Percentiles rank a stretch among this genome's conserved stretches.
phyloP scores from a whole-genome alignment of 2,113 vertebrate species.

The Hystrix cristata region DNA sequence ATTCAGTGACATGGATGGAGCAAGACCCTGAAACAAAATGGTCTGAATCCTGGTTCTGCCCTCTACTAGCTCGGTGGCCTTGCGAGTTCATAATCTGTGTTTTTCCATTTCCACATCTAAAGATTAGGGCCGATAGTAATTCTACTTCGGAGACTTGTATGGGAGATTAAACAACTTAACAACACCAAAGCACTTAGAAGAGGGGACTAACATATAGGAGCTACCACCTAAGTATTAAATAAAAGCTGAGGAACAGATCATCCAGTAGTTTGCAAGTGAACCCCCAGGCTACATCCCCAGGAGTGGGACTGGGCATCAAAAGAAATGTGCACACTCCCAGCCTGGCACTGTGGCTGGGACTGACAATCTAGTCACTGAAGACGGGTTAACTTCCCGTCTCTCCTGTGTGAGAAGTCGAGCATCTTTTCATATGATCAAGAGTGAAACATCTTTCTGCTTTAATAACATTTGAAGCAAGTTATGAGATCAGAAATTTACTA shows the following conservation, averaged over 20 bases:
- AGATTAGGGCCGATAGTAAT: not conserved
- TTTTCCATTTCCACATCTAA: not conserved
- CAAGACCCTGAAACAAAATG: not conserved
- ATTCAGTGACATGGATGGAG: not conserved
- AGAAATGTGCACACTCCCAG: not conserved
- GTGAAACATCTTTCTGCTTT: not conserved
- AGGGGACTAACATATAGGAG: not conserved
- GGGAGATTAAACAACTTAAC: not conserved
- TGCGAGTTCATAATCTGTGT: not conserved
- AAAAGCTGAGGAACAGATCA: not conserved
- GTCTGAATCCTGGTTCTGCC: not conserved
- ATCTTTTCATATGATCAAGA: not conserved
- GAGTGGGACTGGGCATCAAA: not conserved
- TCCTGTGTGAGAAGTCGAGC: not conserved
- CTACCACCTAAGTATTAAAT: not conserved
- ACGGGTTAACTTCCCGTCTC: not conserved
- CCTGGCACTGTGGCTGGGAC: not conserved
- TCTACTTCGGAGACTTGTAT: not conserved
- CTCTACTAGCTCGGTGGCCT: not conserved
- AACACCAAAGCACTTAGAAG: not conserved
- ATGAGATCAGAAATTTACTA: not conserved
- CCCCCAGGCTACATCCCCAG: not conserved
- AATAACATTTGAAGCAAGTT: not conserved
- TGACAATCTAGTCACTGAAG: not conserved
- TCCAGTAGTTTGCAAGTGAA: not conserved